Evolutionary conservation across 2,797 vertebrate species (phyloP), one percentile per base, ranked within the genome.

Genomic region (Helicolenus hilgendorfi): DNA sequence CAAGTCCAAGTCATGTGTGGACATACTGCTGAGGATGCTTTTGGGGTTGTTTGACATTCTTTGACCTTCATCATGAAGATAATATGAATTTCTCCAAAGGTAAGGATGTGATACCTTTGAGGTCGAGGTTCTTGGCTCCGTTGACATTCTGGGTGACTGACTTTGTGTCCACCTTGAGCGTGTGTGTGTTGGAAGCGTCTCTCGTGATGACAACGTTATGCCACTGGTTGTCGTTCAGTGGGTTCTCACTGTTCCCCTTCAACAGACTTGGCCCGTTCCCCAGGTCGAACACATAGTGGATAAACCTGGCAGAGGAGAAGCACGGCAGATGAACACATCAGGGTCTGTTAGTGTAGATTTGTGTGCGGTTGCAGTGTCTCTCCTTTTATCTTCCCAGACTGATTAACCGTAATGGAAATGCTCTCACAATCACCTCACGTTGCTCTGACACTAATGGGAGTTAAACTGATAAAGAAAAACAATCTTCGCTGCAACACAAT

Each of bases 131-230:
- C 96, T 99, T 99, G 88, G 99, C 99, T 82, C 99, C 99, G 2
- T 99, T 99, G 95, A 99, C 98, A 88, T 99, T 98, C 94, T 99
- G 98, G 15, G 98, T 99, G 91, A 99, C 99, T n/a, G 98, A 97
- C 84, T 98, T 99, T 4, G 98, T 86, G 62, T 99, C 99, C 95
- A 99, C 99, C 89, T 99, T 99, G 24, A 99, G 96, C 2, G 98
- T 99, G 92, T 99, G 99, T 0, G 98, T 98, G 94, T 99, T 99
- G 83, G 98, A 97, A 84, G 98, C 97, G 35, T 99, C 99, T 35
- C 99, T 96, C 0, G 98, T 99, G 92, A 99, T 99, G 79, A 99
- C 98, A 0, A 99, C 99, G 0, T 98, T 99, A 87, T 99, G 99
- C 99, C 99, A 99, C 82, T 98, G 98, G 94, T 99, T 99, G 85